Evolutionary conservation across 2,113 vertebrate species (phyloP), one percentile per base, ranked within the genome.

Genomic region (Pachyramphus minor): DNA sequence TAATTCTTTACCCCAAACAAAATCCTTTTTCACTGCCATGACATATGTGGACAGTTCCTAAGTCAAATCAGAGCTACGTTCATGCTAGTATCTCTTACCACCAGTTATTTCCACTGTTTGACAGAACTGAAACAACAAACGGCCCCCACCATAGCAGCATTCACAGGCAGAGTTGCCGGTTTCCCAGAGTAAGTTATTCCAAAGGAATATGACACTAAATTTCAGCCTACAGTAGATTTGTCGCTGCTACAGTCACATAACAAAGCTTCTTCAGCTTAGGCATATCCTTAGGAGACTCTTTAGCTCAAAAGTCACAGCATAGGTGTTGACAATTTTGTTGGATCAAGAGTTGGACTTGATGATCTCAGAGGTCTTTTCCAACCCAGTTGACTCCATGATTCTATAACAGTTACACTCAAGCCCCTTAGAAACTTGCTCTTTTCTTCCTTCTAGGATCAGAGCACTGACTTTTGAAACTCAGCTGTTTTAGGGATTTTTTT

Each of bases 131-230:
- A 49, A 30, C 42, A 82, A 50, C 31, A 35, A 75, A 52, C 12
- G 33, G 9, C 6, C 2, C 13, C 41, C 5, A 1, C 12, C 2
- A 0, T 0, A 74, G 53, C 42, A 69, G 53, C 42, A 63, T 15
- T n/a, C 1, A 0, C 31, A 39, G 66, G 49, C 47, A 52, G 58
- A 59, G 27, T 5, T 53, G 45, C 28, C 2, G 0, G 12, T 45
- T 39, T 81, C n/a, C 50, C 56, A 81, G 19, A 0, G 0, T 37
- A 89, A 63, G 14, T 74, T 47, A 63, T 41, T 50, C 39, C 60
- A 67, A 49, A 77, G 27, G 42, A 90, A 55, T 9, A 39, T 0
- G 8, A 78, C 80, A 87, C 53, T 44, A 55, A 55, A 60, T 27
- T 91, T 63, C 45, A 87, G n/a, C n/a, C 27, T 67, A 28, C 25